Base-by-base conservation (phyloP, 1,140 invertebrate species). In the Cydia amplana region DNA sequence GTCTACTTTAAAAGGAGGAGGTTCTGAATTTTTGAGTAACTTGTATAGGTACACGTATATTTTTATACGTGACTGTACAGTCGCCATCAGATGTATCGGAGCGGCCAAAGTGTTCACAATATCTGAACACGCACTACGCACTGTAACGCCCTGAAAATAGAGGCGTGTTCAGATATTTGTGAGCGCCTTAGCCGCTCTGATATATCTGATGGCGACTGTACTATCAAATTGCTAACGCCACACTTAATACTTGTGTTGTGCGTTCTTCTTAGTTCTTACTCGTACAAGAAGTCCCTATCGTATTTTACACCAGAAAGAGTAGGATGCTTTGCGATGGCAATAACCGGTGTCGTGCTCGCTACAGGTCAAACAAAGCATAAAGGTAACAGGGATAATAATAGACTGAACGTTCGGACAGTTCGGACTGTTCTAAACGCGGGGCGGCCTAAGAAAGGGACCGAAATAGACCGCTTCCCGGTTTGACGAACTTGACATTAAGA, bases 401-500 rank as follows among this genome's bases (percentile, higher is more conserved):
- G 65, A 28, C 36, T 0, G 9, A 23, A 67, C 25, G n/a, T 9
- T 9, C 5, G 5, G 49, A n/a, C 49, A 18, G 16, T 40, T 70
- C 65, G 5, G 49, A n/a, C 49, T 51, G 16, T 40, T 70, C 65
- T n/a, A 36, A 32, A 36, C 5, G 36, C 16, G 65, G 14, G 16
- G 28, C 28, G 20, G 20, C 36, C 7, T 25, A 25, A 67, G n/a
- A 32, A 70, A 36, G 36, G 36, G 23, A 20, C 70, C 18, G 18
- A 25, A 73, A 46, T 73, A 49, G 43, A 46, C 40, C 7, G 25
- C 72, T 73, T 73, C 72, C 72, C 72, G 72, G 72, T 73, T 73
- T 73, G 72, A 73, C 49, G 72, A 73, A 73, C 72, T 73, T 73
- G 72, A 55, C 72, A 73, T 49, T 73, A 49, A 46, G 43, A 1